Base-by-base conservation (phyloP, 2,888 invertebrate species). In the Cerastis rubricosa region DNA sequence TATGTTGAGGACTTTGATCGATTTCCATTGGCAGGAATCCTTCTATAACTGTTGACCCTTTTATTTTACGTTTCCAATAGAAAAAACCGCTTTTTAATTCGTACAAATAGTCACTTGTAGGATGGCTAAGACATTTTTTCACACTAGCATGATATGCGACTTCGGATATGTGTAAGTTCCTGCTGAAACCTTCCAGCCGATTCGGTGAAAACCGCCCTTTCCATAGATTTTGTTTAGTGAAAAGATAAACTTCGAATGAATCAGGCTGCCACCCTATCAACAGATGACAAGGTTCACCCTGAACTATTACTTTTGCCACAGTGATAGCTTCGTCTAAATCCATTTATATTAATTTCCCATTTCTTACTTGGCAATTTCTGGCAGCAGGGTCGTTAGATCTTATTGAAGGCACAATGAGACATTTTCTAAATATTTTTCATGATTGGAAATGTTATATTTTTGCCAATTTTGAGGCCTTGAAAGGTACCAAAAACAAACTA, bases 11-110 rank as follows among this genome's bases (percentile, higher is more conserved):
- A 29, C 89, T 79, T 54, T 77, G 84, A 57, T 92, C 91, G 59
- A 90, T 61, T 87, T 95, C 93, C 76, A 95, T 88, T 1, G 95
- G 95, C 65, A 95, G 76, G 86, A 95, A 95, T 12, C 95, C 95
- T 91, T 95, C 94, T 67, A 94, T 92, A 29, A 92, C 75, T 35
- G 90, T 9, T 0, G 90, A 88, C 40, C 90, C 88, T 51, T 89
- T 88, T 19, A 88, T 29, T 81, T 90, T 93, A 75, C 91, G 91
- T 88, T 94, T 95, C 95, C 95, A 95, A 78, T 94, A 95, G 83
- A 95, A 95, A 85, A 95, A 94, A 0, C 93, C 95, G 83, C 91
- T 91, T 90, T 92, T 94, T 51, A 95, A 78, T 89, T 95, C 94
- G 64, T 94, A 95, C 4, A 75, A 35, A 74, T 95, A 95, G 84